Evolutionary conservation across 2,888 invertebrate species (phyloP).

Genomic region (Erebia ligea): DNA sequence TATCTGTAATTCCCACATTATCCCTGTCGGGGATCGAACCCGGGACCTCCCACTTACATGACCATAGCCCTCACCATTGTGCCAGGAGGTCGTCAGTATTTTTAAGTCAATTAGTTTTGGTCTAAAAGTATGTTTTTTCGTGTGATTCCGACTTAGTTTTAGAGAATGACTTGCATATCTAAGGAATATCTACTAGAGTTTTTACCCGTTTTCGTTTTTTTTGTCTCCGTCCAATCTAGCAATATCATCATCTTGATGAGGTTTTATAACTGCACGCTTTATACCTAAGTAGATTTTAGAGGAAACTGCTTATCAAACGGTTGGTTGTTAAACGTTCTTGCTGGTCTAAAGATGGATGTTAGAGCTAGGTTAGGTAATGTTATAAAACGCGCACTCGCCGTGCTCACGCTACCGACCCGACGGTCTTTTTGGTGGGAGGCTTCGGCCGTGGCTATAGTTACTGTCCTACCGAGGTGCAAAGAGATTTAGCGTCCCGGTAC

Average conservation of each 20-base stretch:
- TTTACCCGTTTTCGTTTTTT: neutral
- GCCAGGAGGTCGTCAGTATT: neutral
- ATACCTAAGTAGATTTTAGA: neutral
- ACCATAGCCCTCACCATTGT: neutral
- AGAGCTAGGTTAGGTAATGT: too few species aligned
- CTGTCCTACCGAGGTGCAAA: too few species aligned
- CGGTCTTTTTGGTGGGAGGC: too few species aligned
- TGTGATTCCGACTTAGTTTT: conserved; percentile 1
- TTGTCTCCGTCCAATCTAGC: neutral
- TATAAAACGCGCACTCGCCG: too few species aligned
- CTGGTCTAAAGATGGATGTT: too few species aligned
- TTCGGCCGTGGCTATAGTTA: too few species aligned
- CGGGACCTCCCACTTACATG: neutral
- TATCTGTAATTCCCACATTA: too few species aligned
- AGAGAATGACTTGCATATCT: conserved; percentile 4
- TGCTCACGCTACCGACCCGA: too few species aligned
- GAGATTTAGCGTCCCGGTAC: too few species aligned
- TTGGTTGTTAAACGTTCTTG: too few species aligned
- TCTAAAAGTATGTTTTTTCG: neutral
- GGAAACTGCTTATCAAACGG: neutral
- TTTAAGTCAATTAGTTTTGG: neutral
- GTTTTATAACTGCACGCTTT: neutral
- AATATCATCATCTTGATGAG: conserved; percentile 1
- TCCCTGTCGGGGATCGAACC: too few species aligned
- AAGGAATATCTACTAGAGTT: neutral